A percentile compares a stretch with the other conserved stretches of the same genome.
Evolutionary conservation across 2,797 vertebrate species (phyloP).

Genomic region (Eremophila alpestris): DNA sequence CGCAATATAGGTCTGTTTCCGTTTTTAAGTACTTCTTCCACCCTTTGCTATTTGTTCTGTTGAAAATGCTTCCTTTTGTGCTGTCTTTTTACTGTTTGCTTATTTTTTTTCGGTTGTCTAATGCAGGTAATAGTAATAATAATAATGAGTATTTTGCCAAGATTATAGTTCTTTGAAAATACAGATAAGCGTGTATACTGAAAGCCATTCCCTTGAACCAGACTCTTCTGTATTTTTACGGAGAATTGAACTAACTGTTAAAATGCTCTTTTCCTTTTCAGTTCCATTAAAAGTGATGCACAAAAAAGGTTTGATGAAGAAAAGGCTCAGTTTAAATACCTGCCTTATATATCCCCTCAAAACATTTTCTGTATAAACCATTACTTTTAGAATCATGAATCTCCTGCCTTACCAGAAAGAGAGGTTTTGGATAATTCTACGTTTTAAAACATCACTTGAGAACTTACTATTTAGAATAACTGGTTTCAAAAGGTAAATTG

Average conservation of each 20-base stretch:
- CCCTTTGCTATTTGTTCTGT: neutral
- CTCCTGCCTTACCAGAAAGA: neutral
- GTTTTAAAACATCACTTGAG: neutral
- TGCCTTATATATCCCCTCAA: neutral
- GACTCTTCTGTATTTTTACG: neutral
- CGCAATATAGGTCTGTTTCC: neutral
- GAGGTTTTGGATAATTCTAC: neutral
- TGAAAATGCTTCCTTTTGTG: neutral
- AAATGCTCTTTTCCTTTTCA: neutral
- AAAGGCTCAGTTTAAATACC: neutral
- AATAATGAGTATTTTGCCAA: neutral
- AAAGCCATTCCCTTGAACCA: neutral
- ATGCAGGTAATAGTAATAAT: neutral
- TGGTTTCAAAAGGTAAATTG: neutral
- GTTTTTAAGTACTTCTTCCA: neutral
- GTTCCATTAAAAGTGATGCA: neutral
- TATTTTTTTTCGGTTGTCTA: neutral
- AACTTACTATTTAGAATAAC: neutral
- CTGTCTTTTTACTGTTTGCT: neutral
- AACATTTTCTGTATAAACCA: fast-evolving
- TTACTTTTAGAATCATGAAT: neutral
- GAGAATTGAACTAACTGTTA: neutral
- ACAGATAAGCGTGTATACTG: fast-evolving
- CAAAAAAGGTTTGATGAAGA: neutral
- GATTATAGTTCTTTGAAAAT: neutral